phyloP scores from a whole-genome alignment of 2,888 invertebrate species.

The Lissocephala sabroskyi region DNA sequence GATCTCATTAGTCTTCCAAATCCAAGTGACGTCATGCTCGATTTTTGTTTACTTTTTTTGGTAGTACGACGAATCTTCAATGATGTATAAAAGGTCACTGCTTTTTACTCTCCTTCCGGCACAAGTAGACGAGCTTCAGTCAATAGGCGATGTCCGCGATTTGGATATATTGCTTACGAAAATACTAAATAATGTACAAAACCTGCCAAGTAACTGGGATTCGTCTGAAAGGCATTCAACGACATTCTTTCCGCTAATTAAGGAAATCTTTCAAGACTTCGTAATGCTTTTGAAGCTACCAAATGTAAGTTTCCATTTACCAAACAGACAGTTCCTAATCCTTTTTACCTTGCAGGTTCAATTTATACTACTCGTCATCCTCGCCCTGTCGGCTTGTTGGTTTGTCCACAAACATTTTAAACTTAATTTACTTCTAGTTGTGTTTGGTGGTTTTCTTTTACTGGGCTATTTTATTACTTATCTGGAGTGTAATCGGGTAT shows the following conservation, averaged over 20 bases:
- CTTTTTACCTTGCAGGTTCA: slow-evolving; percentile 38
- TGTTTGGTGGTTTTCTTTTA: slow-evolving; percentile 36
- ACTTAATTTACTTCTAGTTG: slow-evolving; percentile 32
- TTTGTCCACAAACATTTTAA: slow-evolving; percentile 43
- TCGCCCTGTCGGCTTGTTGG: slow-evolving; percentile 31
- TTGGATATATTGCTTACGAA: slow-evolving; percentile 54
- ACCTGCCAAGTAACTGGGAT: no score
- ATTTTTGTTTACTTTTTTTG: slow-evolving; percentile 8
- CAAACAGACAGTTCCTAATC: background rate
- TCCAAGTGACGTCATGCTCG: slow-evolving; percentile 43
- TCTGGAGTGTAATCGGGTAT: slow-evolving; percentile 66
- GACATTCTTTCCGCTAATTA: slow-evolving; percentile 25
- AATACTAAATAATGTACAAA: slow-evolving; percentile 43
- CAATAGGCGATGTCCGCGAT: slow-evolving; percentile 57
- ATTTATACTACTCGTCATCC: slow-evolving; percentile 35
- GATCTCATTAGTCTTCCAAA: no score
- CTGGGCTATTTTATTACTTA: slow-evolving; percentile 65
- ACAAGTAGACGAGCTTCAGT: slow-evolving; percentile 52
- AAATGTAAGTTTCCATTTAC: slow-evolving; percentile 41
- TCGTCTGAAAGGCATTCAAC: no score
- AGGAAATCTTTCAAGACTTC: slow-evolving; percentile 46
- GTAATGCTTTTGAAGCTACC: slow-evolving; percentile 35
- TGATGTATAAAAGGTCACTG: slow-evolving; percentile 42
- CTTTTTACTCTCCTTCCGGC: slow-evolving; percentile 40
- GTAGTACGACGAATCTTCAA: slow-evolving; percentile 38